phyloP scores from a whole-genome alignment of 2,797 vertebrate genomes.

The Yasuhikotakia modesta region DNA sequence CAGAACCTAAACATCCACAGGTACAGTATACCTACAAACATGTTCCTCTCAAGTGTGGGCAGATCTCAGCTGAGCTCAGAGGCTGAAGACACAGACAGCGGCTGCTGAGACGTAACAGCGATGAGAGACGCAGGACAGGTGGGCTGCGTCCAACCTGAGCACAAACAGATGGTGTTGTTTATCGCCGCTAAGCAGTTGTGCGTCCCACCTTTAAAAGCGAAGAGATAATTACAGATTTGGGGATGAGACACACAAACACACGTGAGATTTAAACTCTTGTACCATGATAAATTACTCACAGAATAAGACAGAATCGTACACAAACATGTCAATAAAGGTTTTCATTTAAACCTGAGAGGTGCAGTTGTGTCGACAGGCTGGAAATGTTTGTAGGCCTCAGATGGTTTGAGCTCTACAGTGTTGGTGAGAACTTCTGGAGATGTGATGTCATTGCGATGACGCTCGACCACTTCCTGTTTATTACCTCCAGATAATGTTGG shows the following conservation, averaged over 20 bases:
- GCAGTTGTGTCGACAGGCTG: neutral
- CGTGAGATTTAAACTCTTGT: neutral
- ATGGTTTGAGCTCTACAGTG: neutral
- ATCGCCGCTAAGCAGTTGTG: conserved; percentile 36
- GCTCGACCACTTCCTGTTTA: neutral
- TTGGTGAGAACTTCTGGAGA: neutral
- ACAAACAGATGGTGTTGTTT: conserved; percentile 74
- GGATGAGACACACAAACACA: conserved; percentile 56
- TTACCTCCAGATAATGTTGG: neutral
- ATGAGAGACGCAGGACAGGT: conserved; percentile 70
- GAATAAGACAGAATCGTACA: neutral
- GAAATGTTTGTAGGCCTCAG: too few species aligned
- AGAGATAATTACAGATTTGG: conserved; percentile 73
- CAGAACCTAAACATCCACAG: too few species aligned
- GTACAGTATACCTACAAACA: too few species aligned
- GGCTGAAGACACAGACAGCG: conserved; percentile 65
- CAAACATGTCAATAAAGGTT: neutral
- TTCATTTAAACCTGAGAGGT: neutral
- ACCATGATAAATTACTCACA: neutral
- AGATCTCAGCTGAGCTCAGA: neutral
- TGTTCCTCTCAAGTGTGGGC: neutral
- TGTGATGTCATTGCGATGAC: neutral
- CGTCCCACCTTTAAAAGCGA: conserved; percentile 63
- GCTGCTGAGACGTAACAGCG: conserved; percentile 66
- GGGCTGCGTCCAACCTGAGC: conserved; percentile 62